Percentiles rank a stretch among this genome's conserved stretches.
Conservation (phyloP, 2,113 vertebrate genomes). For the Mustela nigripes region DNA sequence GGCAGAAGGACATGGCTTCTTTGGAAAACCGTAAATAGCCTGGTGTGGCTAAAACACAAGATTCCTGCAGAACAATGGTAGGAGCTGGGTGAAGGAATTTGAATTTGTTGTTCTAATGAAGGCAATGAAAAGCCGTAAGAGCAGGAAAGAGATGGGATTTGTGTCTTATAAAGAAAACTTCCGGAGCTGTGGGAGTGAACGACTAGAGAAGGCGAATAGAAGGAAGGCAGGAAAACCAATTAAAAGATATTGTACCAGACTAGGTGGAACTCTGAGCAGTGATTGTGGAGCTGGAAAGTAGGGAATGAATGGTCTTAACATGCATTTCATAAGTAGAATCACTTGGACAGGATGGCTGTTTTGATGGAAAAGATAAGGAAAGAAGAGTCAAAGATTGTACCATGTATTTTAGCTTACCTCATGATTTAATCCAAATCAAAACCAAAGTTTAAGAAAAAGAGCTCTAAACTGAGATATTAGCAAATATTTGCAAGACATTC, state of each 20-base stretch:
- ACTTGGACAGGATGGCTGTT: neutral
- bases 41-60: slow-evolving; percentile 49
- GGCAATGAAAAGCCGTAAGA: slow-evolving; percentile 46
- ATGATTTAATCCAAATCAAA: slow-evolving; percentile 43
- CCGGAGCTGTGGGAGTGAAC: slow-evolving; percentile 35
- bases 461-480: neutral
- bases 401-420: neutral
- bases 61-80: slow-evolving; percentile 29
- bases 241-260: neutral
- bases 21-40: slow-evolving; percentile 38
- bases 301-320: slow-evolving; percentile 32
- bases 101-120: slow-evolving; percentile 59
- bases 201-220: neutral
- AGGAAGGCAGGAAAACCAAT: slow-evolving; percentile 50
- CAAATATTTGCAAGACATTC: slow-evolving; percentile 56
- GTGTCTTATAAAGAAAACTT: slow-evolving; percentile 47
- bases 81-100: slow-evolving; percentile 49
- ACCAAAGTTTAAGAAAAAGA: neutral
- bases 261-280: neutral
- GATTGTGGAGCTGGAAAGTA: slow-evolving; percentile 37
- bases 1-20: slow-evolving; percentile 18
- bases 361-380: slow-evolving; percentile 26
- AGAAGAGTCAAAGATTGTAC: slow-evolving; percentile 7
- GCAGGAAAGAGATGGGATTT: slow-evolving; percentile 50
- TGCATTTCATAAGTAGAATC: slow-evolving; percentile 35